A percentile compares a stretch with the other conserved stretches of the same genome.
Conservation (phyloP, 2,113 vertebrate genomes). For the Pseudorectes ferrugineus region DNA sequence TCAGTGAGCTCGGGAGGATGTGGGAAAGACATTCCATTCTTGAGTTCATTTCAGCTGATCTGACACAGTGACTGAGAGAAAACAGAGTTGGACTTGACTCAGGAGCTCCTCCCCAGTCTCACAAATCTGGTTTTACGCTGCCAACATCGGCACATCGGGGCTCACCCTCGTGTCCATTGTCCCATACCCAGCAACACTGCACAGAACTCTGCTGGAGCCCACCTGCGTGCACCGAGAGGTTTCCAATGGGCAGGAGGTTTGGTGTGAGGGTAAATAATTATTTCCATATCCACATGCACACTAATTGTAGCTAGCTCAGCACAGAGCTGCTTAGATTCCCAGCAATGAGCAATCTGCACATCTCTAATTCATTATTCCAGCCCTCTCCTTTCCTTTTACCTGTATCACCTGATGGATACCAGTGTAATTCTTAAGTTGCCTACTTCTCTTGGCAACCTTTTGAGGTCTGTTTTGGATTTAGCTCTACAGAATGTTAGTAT, state of each 20-base stretch:
- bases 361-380: background rate
- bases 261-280: background rate
- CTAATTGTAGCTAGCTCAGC: background rate
- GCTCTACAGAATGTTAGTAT: background rate
- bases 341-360: background rate
- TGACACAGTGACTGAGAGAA: background rate
- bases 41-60: rapidly evolving
- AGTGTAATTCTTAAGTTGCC: background rate
- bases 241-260: background rate
- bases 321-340: background rate
- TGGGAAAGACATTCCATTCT: background rate
- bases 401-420: background rate
- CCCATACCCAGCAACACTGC: background rate
- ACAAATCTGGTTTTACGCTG: background rate
- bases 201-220: rapidly evolving
- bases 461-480: background rate
- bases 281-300: background rate
- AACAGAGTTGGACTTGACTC: background rate
- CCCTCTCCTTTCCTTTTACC: background rate
- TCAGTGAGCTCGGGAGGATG: rapidly evolving
- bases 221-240: rapidly evolving
- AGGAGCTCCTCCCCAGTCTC: background rate
- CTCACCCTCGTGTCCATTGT: background rate
- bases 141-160: background rate
- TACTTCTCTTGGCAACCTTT: background rate